These are phyloP conservation scores for Noctua janthe DNA, from an alignment of 2,888 invertebrate species.

Conservation along the genomic window DNA sequence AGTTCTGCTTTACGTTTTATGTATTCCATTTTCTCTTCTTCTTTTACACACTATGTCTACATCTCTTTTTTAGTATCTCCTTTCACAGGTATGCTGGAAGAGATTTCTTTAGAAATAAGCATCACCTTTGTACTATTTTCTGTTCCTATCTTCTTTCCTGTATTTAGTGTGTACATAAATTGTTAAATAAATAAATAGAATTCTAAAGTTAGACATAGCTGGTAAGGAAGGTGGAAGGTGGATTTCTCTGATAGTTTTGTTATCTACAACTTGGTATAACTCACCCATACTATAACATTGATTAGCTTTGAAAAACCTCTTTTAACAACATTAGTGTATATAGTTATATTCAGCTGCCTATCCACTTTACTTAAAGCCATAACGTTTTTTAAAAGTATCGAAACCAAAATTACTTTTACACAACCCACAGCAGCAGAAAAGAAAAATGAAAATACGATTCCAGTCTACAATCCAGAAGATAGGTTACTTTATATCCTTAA, in stretches of 20 bases:
- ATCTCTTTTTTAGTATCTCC: no score
- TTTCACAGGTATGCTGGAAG: no score
- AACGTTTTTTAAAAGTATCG: neutral
- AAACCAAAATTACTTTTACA: neutral
- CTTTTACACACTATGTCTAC: no score
- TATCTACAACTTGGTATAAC: neutral
- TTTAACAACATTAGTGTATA: neutral
- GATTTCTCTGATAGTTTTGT: neutral
- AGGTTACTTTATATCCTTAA: constrained; percentile 10
- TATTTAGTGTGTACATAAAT: no score
- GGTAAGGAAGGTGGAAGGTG: neutral
- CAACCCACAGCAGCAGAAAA: neutral
- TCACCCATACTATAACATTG: neutral
- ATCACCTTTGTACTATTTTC: no score
- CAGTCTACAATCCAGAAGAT: neutral
- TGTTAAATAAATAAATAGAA: neutral
- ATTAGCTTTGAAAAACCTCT: neutral
- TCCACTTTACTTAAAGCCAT: neutral
- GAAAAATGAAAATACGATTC: neutral
- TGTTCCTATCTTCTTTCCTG: no score
- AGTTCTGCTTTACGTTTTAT: no score
- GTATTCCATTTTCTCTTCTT: no score
- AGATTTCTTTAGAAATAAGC: no score
- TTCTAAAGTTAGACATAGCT: neutral
- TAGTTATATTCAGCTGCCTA: no score